Base-by-base conservation (phyloP, 1,140 invertebrate species). In the Drosophila baimaii region DNA sequence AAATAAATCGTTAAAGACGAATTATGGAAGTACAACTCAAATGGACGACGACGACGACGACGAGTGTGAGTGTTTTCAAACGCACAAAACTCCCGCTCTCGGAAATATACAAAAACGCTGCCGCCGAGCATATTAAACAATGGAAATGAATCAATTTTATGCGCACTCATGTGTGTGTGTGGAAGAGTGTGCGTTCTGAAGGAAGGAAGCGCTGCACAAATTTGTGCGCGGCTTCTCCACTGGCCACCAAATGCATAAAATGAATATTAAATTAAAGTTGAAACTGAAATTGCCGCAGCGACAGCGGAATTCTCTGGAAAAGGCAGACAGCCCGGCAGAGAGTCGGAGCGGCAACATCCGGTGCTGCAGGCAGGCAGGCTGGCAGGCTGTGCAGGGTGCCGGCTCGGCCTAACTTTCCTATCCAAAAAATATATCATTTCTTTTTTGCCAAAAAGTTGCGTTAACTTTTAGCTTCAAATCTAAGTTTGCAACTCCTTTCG, bases 251-350 rank as follows among this genome's bases (percentile, higher is more conserved):
- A 86, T 88, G 83, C 83, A 88, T 88, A 88, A 88, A 88, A 88
- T 88, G 83, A 88, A 88, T 88, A 88, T 89, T 88, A 88, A 88
- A 88, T 88, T 88, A 88, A 88, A 88, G 84, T 88, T 88, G 83
- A 80, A 89, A 88, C 78, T 75, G 77, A 89, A 88, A 88, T 88
- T 82, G 75, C 83, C 75, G 43, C 55, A 63, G 64, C 72, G 69
- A 81, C 81, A 76, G 56, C 79, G 83, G 83, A 86, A 86, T 86
- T 86, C 83, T 59, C 79, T 88, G 75, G 79, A 88, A 86, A 81
- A 72, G 79, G 83, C 62, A 58, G 55, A 44, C 46, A 71, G 66
- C 10, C 54, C 21, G 52, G 63, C 41, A 68, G 79, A 72, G 29
- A 56, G 39, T 9, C 56, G 35, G 51, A 71, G 51, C 61, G 41